Evolutionary conservation across 2,113 vertebrate species (phyloP).

Genomic region (Halcyon senegalensis): DNA sequence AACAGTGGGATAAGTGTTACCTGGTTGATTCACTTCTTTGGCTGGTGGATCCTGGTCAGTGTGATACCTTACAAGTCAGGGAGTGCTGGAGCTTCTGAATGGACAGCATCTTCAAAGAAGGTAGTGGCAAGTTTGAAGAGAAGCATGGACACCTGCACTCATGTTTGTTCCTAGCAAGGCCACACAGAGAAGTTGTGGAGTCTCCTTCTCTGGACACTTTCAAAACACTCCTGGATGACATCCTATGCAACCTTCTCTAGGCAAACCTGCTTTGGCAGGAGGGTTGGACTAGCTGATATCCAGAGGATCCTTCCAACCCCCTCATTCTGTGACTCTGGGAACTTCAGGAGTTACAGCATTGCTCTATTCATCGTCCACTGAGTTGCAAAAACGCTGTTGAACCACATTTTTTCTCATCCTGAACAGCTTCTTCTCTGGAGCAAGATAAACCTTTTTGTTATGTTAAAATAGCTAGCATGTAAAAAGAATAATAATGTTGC

Average conservation of each 20-base stretch:
- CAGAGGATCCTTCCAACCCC: no score
- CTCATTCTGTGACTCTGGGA: no score
- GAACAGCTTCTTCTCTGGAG: background rate
- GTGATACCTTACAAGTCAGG: background rate
- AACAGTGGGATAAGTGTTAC: background rate
- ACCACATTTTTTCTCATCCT: background rate
- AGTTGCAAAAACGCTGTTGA: background rate
- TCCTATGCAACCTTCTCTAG: no score
- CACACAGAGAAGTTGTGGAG: no score
- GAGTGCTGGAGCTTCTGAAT: background rate
- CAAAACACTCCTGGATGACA: no score
- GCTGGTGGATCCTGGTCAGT: background rate
- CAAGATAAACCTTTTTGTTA: background rate
- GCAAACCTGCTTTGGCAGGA: no score
- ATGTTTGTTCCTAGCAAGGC: background rate
- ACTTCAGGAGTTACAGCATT: background rate
- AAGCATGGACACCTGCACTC: background rate
- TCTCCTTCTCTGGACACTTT: no score
- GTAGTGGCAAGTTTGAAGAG: background rate
- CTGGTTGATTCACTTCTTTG: background rate
- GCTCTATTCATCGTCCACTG: background rate
- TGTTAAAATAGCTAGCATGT: background rate
- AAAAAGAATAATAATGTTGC: background rate
- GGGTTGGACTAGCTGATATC: no score
- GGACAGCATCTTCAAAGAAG: background rate